Conservation (phyloP, 2,113 vertebrate species). For the Symphodus melops region DNA sequence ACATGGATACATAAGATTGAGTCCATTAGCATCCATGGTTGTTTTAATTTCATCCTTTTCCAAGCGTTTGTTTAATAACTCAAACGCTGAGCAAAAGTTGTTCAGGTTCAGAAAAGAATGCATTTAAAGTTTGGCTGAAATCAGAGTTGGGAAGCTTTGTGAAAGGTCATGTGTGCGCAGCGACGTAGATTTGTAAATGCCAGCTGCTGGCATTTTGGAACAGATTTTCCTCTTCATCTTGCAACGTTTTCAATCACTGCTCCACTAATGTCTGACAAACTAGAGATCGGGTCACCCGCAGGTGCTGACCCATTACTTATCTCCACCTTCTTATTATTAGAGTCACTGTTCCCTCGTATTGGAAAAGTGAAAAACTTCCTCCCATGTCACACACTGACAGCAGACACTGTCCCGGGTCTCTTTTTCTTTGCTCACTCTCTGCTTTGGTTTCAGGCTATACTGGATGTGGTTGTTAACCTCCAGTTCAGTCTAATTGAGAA, state of each 20-base stretch:
- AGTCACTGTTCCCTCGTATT: not conserved
- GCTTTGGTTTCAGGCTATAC: slow-evolving; percentile 86
- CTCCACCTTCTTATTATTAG: not conserved
- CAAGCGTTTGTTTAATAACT: slow-evolving; percentile 20
- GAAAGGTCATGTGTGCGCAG: slow-evolving; percentile 56
- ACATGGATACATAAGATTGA: not conserved
- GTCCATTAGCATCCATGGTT: not conserved
- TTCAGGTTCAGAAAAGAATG: not conserved
- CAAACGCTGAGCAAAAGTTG: not conserved
- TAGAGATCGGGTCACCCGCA: slow-evolving; percentile 11
- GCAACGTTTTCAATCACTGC: slow-evolving; percentile 32
- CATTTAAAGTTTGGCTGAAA: slow-evolving; percentile 26
- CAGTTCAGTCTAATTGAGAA: slow-evolving; percentile 98
- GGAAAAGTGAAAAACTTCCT: not conserved
- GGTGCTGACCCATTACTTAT: not conserved
- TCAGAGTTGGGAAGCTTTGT: slow-evolving; percentile 19
- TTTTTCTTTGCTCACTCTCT: not conserved
- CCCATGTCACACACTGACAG: not conserved
- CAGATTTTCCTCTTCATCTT: slow-evolving; percentile 18
- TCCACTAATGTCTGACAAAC: slow-evolving; percentile 13
- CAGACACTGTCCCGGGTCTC: not conserved
- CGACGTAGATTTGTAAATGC: slow-evolving; percentile 51
- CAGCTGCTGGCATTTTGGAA: slow-evolving; percentile 60
- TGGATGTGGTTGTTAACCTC: slow-evolving; percentile 95
- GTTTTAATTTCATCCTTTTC: slow-evolving; percentile 10